Base-by-base conservation (phyloP, 2,797 vertebrate species). In the Meda fulgida region DNA sequence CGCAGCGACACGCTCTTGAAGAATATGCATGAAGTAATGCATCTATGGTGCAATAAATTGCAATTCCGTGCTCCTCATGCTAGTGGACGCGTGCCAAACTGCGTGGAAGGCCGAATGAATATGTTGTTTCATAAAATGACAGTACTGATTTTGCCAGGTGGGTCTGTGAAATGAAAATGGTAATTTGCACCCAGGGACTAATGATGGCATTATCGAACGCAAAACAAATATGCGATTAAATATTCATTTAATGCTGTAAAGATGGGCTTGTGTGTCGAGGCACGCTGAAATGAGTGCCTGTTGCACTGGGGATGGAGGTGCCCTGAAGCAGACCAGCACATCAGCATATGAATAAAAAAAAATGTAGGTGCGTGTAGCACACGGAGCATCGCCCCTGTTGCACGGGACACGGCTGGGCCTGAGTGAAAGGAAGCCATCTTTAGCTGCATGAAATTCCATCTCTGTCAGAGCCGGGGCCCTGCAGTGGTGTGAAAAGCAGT, bases 391-490 rank as follows among this genome's bases (percentile, higher is more conserved):
- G 34, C 73, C 70, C 75, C 48, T 51, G 46, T 85, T 81, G 78
- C 34, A 78, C 84, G 81, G 75, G 76, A 87, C 76, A 86, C 66
- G 70, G 71, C 73, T 55, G 48, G 86, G 34, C 75, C 21, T 83
- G 84, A 86, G 87, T 75, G 77, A 91, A 60, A 84, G 88, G 81
- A 84, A 88, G 80, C 84, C 80, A 85, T 84, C 81, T 89, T 90
- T 84, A 87, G 85, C 87, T 55, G 87, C 77, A 71, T 89, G 85
- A 89, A 92, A 91, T 89, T 90, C 89, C 46, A 89, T 92, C 90
- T 86, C 84, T 40, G 85, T 88, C 40, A 86, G 89, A 78, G 2
- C 63, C n/a, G 5, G 80, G 78, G 29, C 80, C 38, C 55, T 13
- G 84, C 89, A 86, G 10, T 78, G 89, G 85, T 38, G 63, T 87